Conservation (phyloP, 2,888 invertebrate genomes). For the Ametastegia equiseti region DNA sequence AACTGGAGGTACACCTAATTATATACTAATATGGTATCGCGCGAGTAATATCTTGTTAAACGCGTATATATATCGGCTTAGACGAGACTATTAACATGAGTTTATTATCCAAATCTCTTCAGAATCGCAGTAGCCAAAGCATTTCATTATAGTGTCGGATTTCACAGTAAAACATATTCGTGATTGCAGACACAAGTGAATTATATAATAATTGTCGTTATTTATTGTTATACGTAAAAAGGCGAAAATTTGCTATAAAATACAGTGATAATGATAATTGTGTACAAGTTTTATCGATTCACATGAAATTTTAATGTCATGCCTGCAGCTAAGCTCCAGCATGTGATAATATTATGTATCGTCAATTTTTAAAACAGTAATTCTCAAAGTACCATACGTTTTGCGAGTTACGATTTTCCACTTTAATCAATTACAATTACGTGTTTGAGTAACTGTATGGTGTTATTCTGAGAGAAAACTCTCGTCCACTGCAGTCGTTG, state of each 20-base stretch:
- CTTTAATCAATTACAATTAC: constrained; percentile 15
- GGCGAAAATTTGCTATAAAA: background rate
- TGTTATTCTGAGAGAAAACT: background rate
- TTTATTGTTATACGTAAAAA: background rate
- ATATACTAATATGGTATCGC: background rate
- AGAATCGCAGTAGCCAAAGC: background rate
- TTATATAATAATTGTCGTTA: background rate
- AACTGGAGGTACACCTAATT: constrained; percentile 16
- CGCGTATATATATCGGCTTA: background rate
- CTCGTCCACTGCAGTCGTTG: background rate
- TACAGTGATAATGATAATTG: background rate
- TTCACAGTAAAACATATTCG: background rate
- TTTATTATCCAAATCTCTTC: constrained; percentile 27
- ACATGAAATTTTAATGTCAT: background rate
- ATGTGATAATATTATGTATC: no score
- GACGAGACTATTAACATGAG: constrained; percentile 25
- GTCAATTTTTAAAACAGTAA: background rate
- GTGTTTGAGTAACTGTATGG: constrained; percentile 18
- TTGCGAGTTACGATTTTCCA: background rate
- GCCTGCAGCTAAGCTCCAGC: no score
- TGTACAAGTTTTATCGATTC: background rate
- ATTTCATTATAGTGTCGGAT: background rate
- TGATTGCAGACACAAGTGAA: background rate
- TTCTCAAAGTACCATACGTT: background rate
- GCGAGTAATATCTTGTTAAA: background rate